Evolutionary conservation across 2,113 vertebrate genomes (phyloP).

Genomic region (Brachypodius melanocephalos): DNA sequence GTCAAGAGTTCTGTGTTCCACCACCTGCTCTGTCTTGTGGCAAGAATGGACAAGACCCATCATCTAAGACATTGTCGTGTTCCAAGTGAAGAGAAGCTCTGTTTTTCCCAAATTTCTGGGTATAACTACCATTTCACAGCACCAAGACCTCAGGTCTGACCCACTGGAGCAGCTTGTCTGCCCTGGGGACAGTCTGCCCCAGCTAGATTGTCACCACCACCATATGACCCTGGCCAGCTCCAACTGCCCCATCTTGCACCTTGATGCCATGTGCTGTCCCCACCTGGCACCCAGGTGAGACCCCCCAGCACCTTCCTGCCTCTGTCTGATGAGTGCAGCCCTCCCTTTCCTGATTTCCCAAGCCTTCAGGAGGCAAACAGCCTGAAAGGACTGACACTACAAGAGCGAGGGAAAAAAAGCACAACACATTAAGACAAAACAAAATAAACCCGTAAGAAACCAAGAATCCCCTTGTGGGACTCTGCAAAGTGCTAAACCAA

Average conservation of each 20-base stretch:
- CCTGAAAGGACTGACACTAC: background rate
- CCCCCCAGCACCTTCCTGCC: background rate
- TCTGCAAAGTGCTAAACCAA: conserved; percentile 57
- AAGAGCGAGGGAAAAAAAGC: background rate
- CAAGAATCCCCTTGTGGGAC: conserved; percentile 36
- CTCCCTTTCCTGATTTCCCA: background rate
- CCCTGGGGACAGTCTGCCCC: background rate
- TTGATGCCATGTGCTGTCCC: too few relatives aligned
- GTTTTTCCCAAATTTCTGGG: background rate
- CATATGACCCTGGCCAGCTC: background rate
- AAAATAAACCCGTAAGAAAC: conserved; percentile 37
- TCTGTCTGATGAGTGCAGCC: background rate
- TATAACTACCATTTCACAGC: background rate
- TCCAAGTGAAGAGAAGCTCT: background rate
- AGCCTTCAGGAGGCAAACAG: background rate
- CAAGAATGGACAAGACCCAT: accelerated
- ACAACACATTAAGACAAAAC: conserved; percentile 45
- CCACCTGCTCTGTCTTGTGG: background rate
- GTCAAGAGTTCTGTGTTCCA: background rate
- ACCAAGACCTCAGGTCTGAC: background rate
- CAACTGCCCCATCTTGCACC: background rate
- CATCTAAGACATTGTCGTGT: background rate
- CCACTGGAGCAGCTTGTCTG: background rate
- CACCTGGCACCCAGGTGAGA: background rate
- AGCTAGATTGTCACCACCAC: background rate